Conservation (phyloP, 1,140 invertebrate species). For the Drosophila pandora region DNA sequence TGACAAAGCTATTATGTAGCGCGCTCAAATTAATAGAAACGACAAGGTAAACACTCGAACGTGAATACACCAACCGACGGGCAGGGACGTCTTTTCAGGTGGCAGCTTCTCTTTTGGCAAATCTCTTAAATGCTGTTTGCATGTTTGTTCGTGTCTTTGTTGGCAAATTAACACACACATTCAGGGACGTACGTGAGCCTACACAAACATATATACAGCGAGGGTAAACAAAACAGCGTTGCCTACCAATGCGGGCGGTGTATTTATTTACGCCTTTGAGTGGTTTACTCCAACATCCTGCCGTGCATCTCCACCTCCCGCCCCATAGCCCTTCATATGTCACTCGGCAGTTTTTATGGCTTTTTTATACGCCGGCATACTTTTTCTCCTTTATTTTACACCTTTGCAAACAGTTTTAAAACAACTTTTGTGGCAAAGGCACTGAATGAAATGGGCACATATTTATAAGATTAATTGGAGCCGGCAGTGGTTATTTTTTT, state of each 20-base stretch:
- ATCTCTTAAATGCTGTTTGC: conserved; percentile 78
- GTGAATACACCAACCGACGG: conserved; percentile 16
- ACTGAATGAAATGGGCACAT: conserved; percentile 28
- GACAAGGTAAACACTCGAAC: conserved; percentile 61
- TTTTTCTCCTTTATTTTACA: conserved; percentile 51
- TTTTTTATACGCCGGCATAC: conserved; percentile 43
- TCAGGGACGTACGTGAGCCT: conserved; percentile 53
- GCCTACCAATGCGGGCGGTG: conserved; percentile 66
- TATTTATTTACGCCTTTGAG: conserved; percentile 79
- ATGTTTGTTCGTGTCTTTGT: conserved; percentile 75
- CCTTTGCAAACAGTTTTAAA: conserved; percentile 47
- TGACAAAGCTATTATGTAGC: conserved; percentile 76
- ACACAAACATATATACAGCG: conserved; percentile 71
- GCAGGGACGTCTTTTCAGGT: conserved; percentile 59
- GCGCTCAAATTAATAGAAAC: conserved; percentile 77
- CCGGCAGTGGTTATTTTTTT: neutral
- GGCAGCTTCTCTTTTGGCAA: conserved; percentile 49
- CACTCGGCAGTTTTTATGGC: conserved; percentile 38
- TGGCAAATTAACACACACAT: conserved; percentile 78
- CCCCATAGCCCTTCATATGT: conserved; percentile 15
- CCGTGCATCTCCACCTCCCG: conserved; percentile 7
- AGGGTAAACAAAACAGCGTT: conserved; percentile 64
- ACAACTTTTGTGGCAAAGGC: conserved; percentile 25
- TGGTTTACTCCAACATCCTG: conserved; percentile 46
- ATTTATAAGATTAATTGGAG: conserved; percentile 46